These are phyloP conservation scores for Lamprotornis superbus DNA, from an alignment of 2,113 vertebrate species.

Conservation along the genomic window DNA sequence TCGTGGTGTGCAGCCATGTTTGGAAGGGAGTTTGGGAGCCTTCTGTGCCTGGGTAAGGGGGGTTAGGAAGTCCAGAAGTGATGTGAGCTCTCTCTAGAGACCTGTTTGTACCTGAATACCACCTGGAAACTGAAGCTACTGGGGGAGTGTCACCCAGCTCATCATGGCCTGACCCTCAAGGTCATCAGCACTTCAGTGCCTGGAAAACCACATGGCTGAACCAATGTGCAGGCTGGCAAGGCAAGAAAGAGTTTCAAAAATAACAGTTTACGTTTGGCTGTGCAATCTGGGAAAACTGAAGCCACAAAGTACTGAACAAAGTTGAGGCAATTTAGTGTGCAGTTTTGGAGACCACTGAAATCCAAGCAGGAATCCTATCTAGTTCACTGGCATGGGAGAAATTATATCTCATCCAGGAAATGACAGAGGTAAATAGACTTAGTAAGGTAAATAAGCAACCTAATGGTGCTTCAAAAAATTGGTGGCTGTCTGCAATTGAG, in stretches of 20 bases:
- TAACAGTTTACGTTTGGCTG: neutral
- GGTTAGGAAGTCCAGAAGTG: neutral
- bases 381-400: neutral
- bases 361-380: neutral
- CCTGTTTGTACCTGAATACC: accelerated
- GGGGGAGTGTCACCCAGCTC: neutral
- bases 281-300: neutral
- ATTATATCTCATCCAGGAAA: neutral
- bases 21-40: neutral
- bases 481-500: neutral
- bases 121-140: neutral
- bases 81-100: neutral
- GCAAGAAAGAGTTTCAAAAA: neutral
- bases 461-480: neutral
- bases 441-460: neutral
- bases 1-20: neutral
- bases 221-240: neutral
- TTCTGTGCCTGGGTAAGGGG: neutral
- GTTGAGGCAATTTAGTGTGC: neutral
- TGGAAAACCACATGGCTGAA: neutral
- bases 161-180: neutral
- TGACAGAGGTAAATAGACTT: neutral
- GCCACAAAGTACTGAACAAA: neutral
- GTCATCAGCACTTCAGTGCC: neutral
- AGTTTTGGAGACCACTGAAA: neutral